Evolutionary conservation across 2,797 vertebrate species (phyloP).

Genomic region (Poecile montanus): DNA sequence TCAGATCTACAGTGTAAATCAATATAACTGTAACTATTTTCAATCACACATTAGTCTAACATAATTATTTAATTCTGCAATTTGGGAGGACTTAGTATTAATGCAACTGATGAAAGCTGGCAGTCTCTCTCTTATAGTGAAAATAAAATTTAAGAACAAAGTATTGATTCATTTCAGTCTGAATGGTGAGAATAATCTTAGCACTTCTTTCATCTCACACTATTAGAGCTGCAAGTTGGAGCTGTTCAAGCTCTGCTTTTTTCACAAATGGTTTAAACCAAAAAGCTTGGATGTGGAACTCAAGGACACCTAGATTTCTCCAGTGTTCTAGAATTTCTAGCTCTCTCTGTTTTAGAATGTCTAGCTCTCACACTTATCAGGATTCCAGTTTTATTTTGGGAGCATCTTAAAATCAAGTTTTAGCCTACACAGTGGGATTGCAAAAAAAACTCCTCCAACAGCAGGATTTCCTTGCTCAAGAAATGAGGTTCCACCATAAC

Average conservation of each 20-base stretch:
- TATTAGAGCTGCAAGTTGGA: not conserved
- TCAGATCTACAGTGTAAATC: constrained; percentile 3
- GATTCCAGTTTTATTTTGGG: not conserved
- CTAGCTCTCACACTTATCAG: not conserved
- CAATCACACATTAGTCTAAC: not conserved
- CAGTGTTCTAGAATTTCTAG: not conserved
- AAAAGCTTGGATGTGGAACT: not conserved
- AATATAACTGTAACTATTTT: constrained; percentile 38
- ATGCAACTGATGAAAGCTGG: not conserved
- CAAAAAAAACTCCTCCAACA: not conserved
- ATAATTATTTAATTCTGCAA: constrained; percentile 45
- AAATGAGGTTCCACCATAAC: not conserved
- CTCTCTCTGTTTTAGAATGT: not conserved
- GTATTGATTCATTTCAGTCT: constrained; percentile 16
- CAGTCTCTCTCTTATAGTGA: not conserved
- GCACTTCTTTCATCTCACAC: not conserved
- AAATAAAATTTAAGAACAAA: constrained; percentile 35
- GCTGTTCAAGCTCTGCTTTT: not conserved
- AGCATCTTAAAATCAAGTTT: not conserved
- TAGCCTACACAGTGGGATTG: not conserved
- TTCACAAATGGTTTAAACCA: not conserved
- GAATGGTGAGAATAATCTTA: not conserved
- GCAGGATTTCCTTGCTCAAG: not conserved
- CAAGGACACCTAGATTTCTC: not conserved
- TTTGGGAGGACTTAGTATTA: constrained; percentile 42